Base-by-base conservation (phyloP, 2,113 vertebrate species). In the Gasterosteus nipponicus region DNA sequence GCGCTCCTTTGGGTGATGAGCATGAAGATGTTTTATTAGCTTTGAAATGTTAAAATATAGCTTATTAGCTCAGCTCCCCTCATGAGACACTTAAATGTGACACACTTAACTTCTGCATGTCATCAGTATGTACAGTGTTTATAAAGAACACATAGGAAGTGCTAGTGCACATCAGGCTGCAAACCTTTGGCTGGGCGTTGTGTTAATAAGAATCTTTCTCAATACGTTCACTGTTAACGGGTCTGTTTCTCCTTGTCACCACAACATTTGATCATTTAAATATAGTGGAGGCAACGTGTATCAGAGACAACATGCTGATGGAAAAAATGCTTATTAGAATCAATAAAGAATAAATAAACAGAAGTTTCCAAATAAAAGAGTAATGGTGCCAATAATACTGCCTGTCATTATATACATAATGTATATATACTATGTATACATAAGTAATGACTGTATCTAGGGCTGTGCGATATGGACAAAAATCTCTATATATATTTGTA, bases 41-140 rank as follows among this genome's bases (percentile, higher is more conserved):
- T 84, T 86, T 86, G 86, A 86, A 72, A 42, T 86, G 77, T 85
- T 81, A 69, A 86, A 82, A 84, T 84, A 59, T 84, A 76, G 60
- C 68, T 73, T 74, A 82, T 87, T 86, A 89, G 77, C 61, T 70
- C 60, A 59, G 33, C 65, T 82, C 59, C 54, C 77, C 83, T 81
- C 76, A 19, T 26, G 81, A 83, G 81, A 64, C 68, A 65, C 73
- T 77, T 71, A 44, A 65, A 62, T 75, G 26, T 70, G 63, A 78
- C 77, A 73, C 42, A 73, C 56, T 66, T 73, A 49, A 64, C 87
- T 44, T 75, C 82, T 77, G 64, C 75, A 69, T 82, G 67, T 78
- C 80, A 72, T 75, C 63, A 56, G 80, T 72, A 70, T 66, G 33
- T 51, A 56, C 38, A 38, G 8, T 66, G 73, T 53, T 63, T 67